phyloP scores from a whole-genome alignment of 1,140 invertebrate genomes.

The Aradophagus sp. region DNA sequence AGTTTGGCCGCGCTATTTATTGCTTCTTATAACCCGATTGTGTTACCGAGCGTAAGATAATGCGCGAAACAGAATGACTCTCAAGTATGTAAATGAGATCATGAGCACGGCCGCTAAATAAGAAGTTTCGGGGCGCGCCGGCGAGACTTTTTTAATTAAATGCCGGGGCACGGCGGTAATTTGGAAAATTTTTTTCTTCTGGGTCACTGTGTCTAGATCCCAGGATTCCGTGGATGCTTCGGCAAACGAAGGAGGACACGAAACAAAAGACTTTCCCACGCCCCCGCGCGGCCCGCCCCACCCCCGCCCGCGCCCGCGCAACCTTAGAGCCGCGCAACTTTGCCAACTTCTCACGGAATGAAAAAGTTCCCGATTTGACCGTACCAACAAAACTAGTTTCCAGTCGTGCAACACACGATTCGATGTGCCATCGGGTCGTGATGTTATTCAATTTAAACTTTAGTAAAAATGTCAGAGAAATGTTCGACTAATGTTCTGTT shows the following conservation, averaged over 20 bases:
- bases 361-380: constrained; percentile 34
- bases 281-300: background rate
- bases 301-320: background rate
- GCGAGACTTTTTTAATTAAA: constrained; percentile 55
- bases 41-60: constrained; percentile 41
- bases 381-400: constrained; percentile 25
- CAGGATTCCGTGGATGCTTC: constrained; percentile 41
- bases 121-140: constrained; percentile 31
- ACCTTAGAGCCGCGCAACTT: constrained; percentile 36
- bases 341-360: constrained; percentile 7
- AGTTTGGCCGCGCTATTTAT: constrained; percentile 32
- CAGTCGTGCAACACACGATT: constrained; percentile 22
- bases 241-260: constrained; percentile 5
- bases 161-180: constrained; percentile 22
- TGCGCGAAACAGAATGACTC: constrained; percentile 42
- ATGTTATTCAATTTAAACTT: constrained; percentile 30
- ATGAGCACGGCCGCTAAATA: constrained; percentile 44
- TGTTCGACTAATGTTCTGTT: constrained; percentile 5
- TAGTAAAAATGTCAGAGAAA: constrained; percentile 14
- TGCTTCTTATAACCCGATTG: constrained; percentile 34
- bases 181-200: constrained; percentile 45
- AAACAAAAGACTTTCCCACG: constrained; percentile 46
- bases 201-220: constrained; percentile 46
- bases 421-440: constrained; percentile 16
- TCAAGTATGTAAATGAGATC: constrained; percentile 49